Evolutionary conservation across 37 sponge, comb jelly and placozoan species (phyloP), one percentile per base, ranked within the genome.

Genomic region (Cliona cf. orientalis): DNA sequence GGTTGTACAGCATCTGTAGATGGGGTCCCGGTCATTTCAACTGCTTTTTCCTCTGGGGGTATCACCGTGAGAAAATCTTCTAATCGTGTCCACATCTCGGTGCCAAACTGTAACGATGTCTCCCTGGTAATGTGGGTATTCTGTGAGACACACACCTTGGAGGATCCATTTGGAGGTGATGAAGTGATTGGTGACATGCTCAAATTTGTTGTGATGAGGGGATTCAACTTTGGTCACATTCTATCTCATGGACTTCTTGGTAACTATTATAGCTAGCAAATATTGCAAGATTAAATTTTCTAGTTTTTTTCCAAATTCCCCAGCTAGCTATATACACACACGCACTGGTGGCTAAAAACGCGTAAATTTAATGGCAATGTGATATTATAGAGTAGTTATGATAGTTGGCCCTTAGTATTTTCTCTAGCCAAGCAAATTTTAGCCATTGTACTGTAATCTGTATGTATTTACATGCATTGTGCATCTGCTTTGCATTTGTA

Each of bases 191-290:
- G 56, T 23, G 42, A 35, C n/a, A 76, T 88, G 78, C 84, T 87
- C 70, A 80, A 88, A 78, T 88, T 92, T 71, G 82, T 80, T 0
- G 71, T 92, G 0, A 72, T 85, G 38, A 76, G 93, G 63, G 93
- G 93, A 11, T 37, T 79, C 23, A 88, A 84, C 49, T 79, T 92
- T 32, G 63, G 76, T 4, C 88, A 87, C 29, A 79, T 66, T 63
- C 4, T 65, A 17, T 79, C 89, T 34, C 93, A 92, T 84, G 93
- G 93, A 43, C 61, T 92, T 0, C 56, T 92, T 39, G 93, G 93
- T 92, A 61, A 40, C 61, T 2, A 3, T 21, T 3, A 34, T 1
- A 29, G 21, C 11, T 41, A 3, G 2, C 28, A 66, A 2, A 31
- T 66, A 21, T 12, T 23, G 14, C 17, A 11, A 11, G 11, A 19